These are phyloP conservation scores for Calypte anna DNA, from an alignment of 2,113 vertebrate genomes.

Conservation along the genomic window DNA sequence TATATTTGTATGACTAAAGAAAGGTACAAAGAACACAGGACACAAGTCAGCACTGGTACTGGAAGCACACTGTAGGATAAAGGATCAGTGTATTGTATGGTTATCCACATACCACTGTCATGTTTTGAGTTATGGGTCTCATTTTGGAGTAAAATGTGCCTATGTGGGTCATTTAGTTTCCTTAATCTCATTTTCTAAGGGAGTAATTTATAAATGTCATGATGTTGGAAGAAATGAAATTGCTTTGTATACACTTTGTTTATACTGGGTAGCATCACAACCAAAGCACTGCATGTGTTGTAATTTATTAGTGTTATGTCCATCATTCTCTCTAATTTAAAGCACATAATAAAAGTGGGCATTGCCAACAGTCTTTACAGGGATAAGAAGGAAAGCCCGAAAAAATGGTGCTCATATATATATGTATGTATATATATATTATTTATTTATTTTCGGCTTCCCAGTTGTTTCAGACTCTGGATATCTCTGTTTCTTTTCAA, in stretches of 20 bases:
- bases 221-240: conserved; percentile 49
- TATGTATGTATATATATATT: not conserved
- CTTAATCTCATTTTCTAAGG: conserved; percentile 59
- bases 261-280: not conserved
- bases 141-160: conserved; percentile 65
- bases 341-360: not conserved
- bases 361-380: not conserved
- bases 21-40: conserved; percentile 16
- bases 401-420: not conserved
- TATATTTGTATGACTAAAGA: conserved; percentile 1
- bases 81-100: not conserved
- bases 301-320: conserved; percentile 14
- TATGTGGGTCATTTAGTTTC: conserved; percentile 29
- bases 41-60: not conserved
- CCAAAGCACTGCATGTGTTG: not conserved
- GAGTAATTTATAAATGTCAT: conserved; percentile 63
- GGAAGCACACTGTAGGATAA: not conserved
- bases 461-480: not conserved
- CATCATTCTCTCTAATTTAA: conserved; percentile 1
- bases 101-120: not conserved
- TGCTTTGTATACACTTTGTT: conserved; percentile 28
- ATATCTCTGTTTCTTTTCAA: conserved; percentile 16
- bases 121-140: conserved; percentile 50
- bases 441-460: not conserved
- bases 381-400: not conserved